Percentiles rank a stretch among this genome's conserved stretches.
Evolutionary conservation across 2,113 vertebrate genomes (phyloP).

Genomic region (Oncorhynchus tshawytscha): DNA sequence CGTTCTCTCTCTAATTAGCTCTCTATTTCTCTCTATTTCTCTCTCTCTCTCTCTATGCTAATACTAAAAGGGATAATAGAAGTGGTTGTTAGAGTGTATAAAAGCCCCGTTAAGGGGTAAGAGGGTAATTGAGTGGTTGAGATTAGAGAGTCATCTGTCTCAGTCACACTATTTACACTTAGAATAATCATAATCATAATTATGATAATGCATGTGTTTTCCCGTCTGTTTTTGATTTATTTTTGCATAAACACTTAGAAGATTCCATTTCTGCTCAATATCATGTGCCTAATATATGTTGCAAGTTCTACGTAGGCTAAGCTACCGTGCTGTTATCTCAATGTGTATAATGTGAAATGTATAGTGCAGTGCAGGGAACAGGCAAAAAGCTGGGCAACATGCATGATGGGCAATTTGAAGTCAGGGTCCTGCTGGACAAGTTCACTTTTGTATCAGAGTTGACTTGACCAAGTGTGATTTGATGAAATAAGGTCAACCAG

Average conservation of each 20-base stretch:
- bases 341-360: too few species aligned
- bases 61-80: slow-evolving; percentile 16
- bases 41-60: slow-evolving; percentile 1
- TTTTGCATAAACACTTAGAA: background rate
- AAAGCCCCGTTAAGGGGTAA: slow-evolving; percentile 7
- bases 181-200: background rate
- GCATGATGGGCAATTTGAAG: background rate
- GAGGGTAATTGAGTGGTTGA: slow-evolving; percentile 16
- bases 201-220: background rate
- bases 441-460: background rate
- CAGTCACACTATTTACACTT: background rate
- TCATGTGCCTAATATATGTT: too few species aligned
- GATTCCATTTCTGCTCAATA: too few species aligned
- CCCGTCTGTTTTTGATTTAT: background rate
- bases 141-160: slow-evolving; percentile 18
- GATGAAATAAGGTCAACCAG: background rate
- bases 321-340: too few species aligned
- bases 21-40: background rate
- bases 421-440: background rate
- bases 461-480: background rate
- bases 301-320: too few species aligned
- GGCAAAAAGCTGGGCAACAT: background rate
- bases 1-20: background rate
- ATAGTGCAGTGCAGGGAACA: too few species aligned
- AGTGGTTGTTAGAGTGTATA: slow-evolving; percentile 10